A percentile compares a stretch with the other conserved stretches of the same genome.
Evolutionary conservation across 1,140 invertebrate genomes (phyloP).

Genomic region (Ceratina japonica): DNA sequence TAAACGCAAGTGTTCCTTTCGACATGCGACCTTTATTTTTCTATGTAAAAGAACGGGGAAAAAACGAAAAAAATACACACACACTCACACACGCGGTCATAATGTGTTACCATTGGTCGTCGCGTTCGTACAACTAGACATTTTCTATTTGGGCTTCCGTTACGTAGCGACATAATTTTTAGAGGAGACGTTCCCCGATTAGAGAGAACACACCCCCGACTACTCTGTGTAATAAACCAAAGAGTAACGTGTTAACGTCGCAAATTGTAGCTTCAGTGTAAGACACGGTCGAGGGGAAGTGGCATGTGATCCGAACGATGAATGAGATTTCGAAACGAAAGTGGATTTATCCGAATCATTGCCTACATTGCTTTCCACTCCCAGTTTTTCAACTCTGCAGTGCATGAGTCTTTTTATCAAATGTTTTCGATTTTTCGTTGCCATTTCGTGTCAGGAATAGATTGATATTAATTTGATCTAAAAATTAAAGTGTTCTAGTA

Average conservation of each 20-base stretch:
- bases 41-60: conserved; percentile 18
- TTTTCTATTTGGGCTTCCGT: conserved; percentile 55
- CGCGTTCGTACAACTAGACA: conserved; percentile 16
- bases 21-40: conserved; percentile 62
- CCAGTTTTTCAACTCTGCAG: background rate
- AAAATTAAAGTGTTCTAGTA: background rate
- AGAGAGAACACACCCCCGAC: background rate
- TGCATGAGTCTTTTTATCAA: background rate
- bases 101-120: conserved; percentile 13
- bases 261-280: conserved; percentile 23
- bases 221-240: conserved; percentile 26
- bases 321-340: background rate
- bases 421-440: background rate
- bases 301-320: background rate
- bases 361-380: background rate
- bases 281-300: background rate
- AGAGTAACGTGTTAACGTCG: conserved; percentile 21
- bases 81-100: background rate
- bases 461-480: background rate
- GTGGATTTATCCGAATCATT: background rate
- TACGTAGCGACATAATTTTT: conserved; percentile 32
- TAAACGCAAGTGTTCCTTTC: conserved; percentile 57
- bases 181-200: conserved; percentile 15
- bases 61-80: background rate
- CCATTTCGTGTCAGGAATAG: background rate